phyloP scores from a whole-genome alignment of 2,888 invertebrate genomes.

The Agrotis exclamationis region DNA sequence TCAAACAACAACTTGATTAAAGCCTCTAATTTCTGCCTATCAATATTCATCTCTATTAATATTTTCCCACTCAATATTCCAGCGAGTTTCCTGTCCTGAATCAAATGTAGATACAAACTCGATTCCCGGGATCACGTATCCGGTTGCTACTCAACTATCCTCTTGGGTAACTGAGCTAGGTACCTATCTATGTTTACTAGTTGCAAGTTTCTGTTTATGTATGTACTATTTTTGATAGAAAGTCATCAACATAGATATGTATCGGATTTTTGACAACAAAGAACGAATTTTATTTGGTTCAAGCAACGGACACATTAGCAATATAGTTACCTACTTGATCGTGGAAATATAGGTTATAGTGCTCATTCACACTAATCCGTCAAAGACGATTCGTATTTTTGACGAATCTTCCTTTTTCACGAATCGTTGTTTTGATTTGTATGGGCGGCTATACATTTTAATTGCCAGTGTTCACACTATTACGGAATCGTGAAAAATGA shows the following conservation, averaged over 20 bases:
- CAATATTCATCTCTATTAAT: neutral
- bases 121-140: constrained; percentile 45
- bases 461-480: too few relatives aligned
- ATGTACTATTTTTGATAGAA: constrained; percentile 18
- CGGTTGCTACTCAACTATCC: constrained; percentile 43
- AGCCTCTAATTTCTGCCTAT: neutral
- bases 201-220: constrained; percentile 29
- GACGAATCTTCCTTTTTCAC: too few relatives aligned
- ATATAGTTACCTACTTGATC: too few relatives aligned
- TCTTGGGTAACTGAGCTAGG: constrained; percentile 29
- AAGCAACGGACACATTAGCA: neutral
- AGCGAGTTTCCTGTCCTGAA: constrained; percentile 21
- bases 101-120: constrained; percentile 45
- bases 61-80: constrained; percentile 34
- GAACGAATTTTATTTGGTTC: neutral
- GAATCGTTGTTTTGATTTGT: too few relatives aligned
- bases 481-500: too few relatives aligned
- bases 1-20: neutral
- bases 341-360: neutral
- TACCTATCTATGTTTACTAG: constrained; percentile 14
- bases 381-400: too few relatives aligned
- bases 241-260: neutral
- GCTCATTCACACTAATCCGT: too few relatives aligned
- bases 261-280: neutral
- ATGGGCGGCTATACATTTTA: too few relatives aligned